A percentile compares a stretch with the other conserved stretches of the same genome.
Evolutionary conservation across 2,113 vertebrate species (phyloP).

Genomic region (Thamnophis sirtalis): DNA sequence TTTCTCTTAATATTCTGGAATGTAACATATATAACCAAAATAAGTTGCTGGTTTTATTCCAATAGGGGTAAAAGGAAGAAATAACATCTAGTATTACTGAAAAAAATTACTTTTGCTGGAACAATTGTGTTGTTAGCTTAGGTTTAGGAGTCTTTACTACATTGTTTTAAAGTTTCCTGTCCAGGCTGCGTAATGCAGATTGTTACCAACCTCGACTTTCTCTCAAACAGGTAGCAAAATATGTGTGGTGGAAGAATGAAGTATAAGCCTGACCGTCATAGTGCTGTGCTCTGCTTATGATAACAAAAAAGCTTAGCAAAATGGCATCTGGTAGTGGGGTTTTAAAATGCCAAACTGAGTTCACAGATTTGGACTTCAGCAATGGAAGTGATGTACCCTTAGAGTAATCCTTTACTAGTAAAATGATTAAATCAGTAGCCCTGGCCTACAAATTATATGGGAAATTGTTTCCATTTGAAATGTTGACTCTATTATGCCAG

Average conservation of each 20-base stretch:
- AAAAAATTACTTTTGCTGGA: conserved; percentile 3
- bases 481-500: background rate
- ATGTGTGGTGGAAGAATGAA: background rate
- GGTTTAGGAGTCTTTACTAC: background rate
- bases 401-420: background rate
- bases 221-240: background rate
- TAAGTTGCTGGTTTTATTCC: background rate
- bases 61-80: background rate
- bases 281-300: background rate
- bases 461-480: background rate
- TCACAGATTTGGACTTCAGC: background rate
- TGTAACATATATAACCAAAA: background rate
- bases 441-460: background rate
- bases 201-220: background rate
- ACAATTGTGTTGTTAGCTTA: background rate
- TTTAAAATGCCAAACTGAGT: background rate
- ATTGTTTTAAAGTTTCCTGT: background rate
- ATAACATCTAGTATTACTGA: background rate
- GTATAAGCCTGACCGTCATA: background rate
- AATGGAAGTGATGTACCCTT: background rate
- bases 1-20: conserved; percentile 4
- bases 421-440: background rate
- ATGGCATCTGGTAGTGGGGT: background rate
- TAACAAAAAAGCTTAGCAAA: background rate
- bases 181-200: background rate